Conservation (phyloP, 2,888 invertebrate genomes). For the Folsomia candida region DNA sequence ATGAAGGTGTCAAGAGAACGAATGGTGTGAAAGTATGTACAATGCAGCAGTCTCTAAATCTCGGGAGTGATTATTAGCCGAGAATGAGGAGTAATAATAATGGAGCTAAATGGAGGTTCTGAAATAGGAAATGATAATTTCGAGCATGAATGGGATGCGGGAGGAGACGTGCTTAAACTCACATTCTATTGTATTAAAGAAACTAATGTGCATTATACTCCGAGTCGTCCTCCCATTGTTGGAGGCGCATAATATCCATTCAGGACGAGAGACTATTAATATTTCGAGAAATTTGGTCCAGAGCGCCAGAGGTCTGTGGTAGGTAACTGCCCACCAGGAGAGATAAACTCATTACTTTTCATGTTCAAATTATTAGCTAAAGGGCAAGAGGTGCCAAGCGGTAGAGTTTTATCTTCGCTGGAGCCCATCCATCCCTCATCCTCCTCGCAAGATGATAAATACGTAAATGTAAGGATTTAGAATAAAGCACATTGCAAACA, state of each 20-base stretch:
- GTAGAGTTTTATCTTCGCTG: no score
- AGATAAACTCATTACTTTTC: constrained; percentile 51
- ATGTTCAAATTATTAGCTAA: constrained; percentile 51
- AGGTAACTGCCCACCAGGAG: constrained; percentile 50
- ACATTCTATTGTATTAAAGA: constrained; percentile 1
- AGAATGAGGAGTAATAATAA: not conserved
- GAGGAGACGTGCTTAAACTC: not conserved
- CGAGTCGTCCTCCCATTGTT: no score
- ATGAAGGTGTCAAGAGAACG: constrained; percentile 45
- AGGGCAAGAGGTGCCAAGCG: constrained; percentile 50
- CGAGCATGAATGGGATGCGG: not conserved
- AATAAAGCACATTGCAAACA: no score
- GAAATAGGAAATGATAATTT: no score
- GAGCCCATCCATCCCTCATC: no score
- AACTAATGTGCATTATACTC: no score
- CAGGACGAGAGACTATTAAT: not conserved
- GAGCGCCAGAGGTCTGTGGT: constrained; percentile 46
- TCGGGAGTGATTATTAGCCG: constrained; percentile 7
- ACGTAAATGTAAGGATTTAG: no score
- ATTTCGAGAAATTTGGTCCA: not conserved
- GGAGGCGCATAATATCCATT: not conserved
- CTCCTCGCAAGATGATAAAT: no score
- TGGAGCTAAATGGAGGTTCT: not conserved
- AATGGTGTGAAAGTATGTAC: constrained; percentile 49
- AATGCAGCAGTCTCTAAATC: constrained; percentile 9